Percentiles rank a stretch among this genome's conserved stretches.
Conservation (phyloP, 1,140 invertebrate genomes). For the Sycophila sp. region DNA sequence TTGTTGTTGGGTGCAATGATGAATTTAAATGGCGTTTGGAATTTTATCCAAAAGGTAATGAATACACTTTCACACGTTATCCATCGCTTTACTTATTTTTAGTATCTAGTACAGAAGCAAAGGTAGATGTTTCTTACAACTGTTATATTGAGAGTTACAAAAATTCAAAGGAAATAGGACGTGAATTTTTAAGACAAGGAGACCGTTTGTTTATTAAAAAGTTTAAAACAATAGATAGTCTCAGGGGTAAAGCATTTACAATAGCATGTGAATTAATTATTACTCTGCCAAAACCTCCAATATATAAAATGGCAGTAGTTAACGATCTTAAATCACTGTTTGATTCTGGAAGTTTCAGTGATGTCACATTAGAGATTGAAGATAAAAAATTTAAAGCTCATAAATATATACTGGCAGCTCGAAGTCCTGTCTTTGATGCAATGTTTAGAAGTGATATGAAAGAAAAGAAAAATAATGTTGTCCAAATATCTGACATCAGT, state of each 20-base stretch:
- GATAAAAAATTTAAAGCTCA: neutral
- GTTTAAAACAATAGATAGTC: neutral
- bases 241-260: no score
- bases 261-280: neutral
- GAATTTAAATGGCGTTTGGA: conserved; percentile 1
- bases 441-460: conserved; percentile 3
- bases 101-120: neutral
- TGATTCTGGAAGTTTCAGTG: neutral
- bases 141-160: neutral
- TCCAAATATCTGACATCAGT: neutral
- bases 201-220: neutral
- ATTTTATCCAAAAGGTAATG: conserved; percentile 10
- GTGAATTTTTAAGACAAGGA: neutral
- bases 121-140: neutral
- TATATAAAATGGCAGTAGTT: neutral
- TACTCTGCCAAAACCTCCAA: neutral
- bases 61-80: neutral
- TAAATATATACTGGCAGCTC: neutral
- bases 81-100: neutral
- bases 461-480: neutral
- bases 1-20: neutral
- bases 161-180: neutral
- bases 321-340: neutral
- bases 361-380: neutral
- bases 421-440: conserved; percentile 1